phyloP scores from a whole-genome alignment of 2,888 invertebrate species.

The Archaeoteleia sp. region DNA sequence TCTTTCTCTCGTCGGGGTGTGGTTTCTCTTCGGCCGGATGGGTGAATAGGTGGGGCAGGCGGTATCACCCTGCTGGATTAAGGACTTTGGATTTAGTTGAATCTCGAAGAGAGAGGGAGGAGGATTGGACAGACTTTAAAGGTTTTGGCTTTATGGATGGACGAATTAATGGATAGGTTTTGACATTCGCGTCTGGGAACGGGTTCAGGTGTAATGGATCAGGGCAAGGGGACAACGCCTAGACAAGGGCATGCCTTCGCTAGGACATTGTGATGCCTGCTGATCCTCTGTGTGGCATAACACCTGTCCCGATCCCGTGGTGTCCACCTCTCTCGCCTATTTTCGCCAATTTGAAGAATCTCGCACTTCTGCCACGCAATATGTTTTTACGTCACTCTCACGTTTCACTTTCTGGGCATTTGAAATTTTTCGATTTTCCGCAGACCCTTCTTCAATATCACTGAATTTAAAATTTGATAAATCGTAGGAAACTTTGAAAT shows the following conservation, averaged over 20 bases:
- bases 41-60: conserved; percentile 50
- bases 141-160: conserved; percentile 20
- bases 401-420: conserved; percentile 21
- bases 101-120: conserved; percentile 22
- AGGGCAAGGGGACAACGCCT: conserved; percentile 66
- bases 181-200: conserved; percentile 20
- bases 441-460: no score
- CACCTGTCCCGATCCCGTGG: conserved; percentile 53
- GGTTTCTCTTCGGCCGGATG: conserved; percentile 27
- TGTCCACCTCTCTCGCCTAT: conserved; percentile 58
- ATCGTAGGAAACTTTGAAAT: no score
- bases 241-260: conserved; percentile 67
- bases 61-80: conserved; percentile 65
- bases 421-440: no score
- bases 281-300: conserved; percentile 52
- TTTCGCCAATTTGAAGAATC: conserved; percentile 47
- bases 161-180: conserved; percentile 12
- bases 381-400: conserved; percentile 29
- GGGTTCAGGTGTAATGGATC: conserved; percentile 59
- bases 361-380: conserved; percentile 2
- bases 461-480: no score
- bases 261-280: conserved; percentile 68
- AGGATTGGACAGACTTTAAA: conserved; percentile 3
- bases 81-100: conserved; percentile 63
- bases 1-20: conserved; percentile 28